Base-by-base conservation (phyloP, 2,797 vertebrate genomes). In the Smutsia temminckii region DNA sequence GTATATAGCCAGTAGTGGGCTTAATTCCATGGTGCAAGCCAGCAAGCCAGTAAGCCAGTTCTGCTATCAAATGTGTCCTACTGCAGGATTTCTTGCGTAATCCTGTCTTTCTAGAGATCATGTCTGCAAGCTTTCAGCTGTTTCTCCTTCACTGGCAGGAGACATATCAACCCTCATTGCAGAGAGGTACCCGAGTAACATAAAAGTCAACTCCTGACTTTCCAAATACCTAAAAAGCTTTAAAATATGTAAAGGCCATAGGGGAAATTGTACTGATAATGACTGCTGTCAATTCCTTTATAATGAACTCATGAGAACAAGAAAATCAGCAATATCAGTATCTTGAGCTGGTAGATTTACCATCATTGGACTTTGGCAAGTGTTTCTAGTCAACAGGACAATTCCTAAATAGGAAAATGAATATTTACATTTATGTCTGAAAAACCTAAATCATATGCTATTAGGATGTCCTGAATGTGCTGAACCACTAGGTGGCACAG, bases 401-500 rank as follows among this genome's bases (percentile, higher is more conserved):
- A 46, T 93, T 85, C 51, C 85, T 51, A 66, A n/a, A 46, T 75
- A 78, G 32, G 20, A 89, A 89, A 93, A 64, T 0, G 1, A 86
- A 20, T 49, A 27, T 64, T 57, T 42, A 64, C 8, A 49, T 14
- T 20, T 71, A 32, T 2, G 8, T 34, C 53, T n/a, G 72, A 49
- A 77, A 95, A 75, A 9, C 10, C 20, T 23, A 25, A 79, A 66
- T 57, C 34, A 4, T 16, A 14, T 7, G 69, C 18, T 40, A 21
- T 17, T 21, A 71, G 29, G 89, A 68, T 32, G 51, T 49, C 18
- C 37, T 46, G 46, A 34, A 12, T 46, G 46, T 46, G 16, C 17
- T 25, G 1, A 69, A 92, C 96, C 97, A 96, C 95, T 94, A 98
- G 97, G 89, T 94, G 97, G 96, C 97, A 71, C 0, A 18, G 2